phyloP scores from a whole-genome alignment of 2,888 invertebrate genomes.

The Brenthis daphne region DNA sequence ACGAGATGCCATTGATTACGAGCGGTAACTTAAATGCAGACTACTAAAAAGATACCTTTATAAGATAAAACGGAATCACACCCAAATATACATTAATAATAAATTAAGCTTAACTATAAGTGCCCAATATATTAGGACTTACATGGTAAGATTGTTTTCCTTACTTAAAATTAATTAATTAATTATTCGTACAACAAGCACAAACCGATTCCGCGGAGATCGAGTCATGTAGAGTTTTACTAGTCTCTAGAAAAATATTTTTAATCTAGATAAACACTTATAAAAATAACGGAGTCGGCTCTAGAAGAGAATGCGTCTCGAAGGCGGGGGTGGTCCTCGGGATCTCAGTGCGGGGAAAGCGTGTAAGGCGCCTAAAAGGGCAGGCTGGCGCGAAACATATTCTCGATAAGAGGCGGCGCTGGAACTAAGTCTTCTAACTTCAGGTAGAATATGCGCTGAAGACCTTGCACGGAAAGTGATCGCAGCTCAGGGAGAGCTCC shows the following conservation, averaged over 20 bases:
- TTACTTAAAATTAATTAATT: slow-evolving; percentile 44
- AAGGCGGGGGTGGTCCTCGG: slow-evolving; percentile 77
- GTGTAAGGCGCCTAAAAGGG: slow-evolving; percentile 87
- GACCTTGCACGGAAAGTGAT: slow-evolving; percentile 95
- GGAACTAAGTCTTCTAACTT: slow-evolving; percentile 96
- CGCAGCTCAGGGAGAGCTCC: slow-evolving; percentile 96
- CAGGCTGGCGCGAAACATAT: slow-evolving; percentile 96
- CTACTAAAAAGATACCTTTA: slow-evolving; percentile 75
- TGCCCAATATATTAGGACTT: slow-evolving; percentile 48
- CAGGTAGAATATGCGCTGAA: slow-evolving; percentile 96
- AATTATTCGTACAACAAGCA: slow-evolving; percentile 48
- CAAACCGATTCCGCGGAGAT: slow-evolving; percentile 78
- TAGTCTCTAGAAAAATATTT: slow-evolving; percentile 78
- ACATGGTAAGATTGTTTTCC: slow-evolving; percentile 61
- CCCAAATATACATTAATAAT: slow-evolving; percentile 72
- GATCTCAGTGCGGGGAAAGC: slow-evolving; percentile 42
- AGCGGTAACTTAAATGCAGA: slow-evolving; percentile 83
- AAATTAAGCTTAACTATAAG: slow-evolving; percentile 72
- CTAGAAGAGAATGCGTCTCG: slow-evolving; percentile 64
- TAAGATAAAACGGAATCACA: slow-evolving; percentile 76
- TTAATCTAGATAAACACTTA: slow-evolving; percentile 72
- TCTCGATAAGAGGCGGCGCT: slow-evolving; percentile 95
- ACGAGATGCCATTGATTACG: slow-evolving; percentile 82
- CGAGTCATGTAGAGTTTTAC: slow-evolving; percentile 71
- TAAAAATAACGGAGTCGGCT: slow-evolving; percentile 78